Base-by-base conservation (phyloP, 2,888 invertebrate genomes). In the Cinara cedri region DNA sequence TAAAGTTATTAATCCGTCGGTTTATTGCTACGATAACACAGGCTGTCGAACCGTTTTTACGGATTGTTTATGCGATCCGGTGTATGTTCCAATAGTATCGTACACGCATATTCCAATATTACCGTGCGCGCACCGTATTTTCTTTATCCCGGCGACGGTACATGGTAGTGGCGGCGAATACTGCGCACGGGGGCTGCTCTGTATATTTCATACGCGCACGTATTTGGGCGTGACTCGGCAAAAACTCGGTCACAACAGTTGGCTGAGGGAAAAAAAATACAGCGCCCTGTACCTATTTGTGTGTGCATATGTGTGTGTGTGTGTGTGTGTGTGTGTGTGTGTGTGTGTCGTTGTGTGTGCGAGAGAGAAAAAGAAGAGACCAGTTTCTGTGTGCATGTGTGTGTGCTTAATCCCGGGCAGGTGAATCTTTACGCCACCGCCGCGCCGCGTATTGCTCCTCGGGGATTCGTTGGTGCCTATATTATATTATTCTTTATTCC, bases 121-220 rank as follows among this genome's bases (percentile, higher is more conserved):
- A 24, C 24, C 51, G 51, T 34, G n/a, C n/a, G n/a, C n/a, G n/a
- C n/a, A 51, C 68, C 55, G 55, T 71, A 55, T 72, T 72, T 60
- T 26, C 10, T 72, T 54, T n/a, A 24, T 14, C 60, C 46, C 54
- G 54, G 16, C 55, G n/a, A 14, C 16, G 10, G 65, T 46, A 62
- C 34, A 19, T 34, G 34, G 19, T 19, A 13, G 70, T 24, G 62
- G 72, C 63, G 60, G 55, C 42, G 54, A 70, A 55, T 81, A 80
- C 75, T 81, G 63, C 81, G 65, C 72, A 68, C 65, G 72, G 57
- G 24, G 70, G 26, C 24, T n/a, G 3, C 46, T 21, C 51, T 34
- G 6, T 34, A 34, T 4, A 34, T 4, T 34, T 3, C 6, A 34
- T 34, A 34, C 78, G 82, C 82, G 72, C 82, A 83, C 84, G 83